Evolutionary conservation across 1,140 invertebrate genomes (phyloP).

Genomic region (Zophobas morio): DNA sequence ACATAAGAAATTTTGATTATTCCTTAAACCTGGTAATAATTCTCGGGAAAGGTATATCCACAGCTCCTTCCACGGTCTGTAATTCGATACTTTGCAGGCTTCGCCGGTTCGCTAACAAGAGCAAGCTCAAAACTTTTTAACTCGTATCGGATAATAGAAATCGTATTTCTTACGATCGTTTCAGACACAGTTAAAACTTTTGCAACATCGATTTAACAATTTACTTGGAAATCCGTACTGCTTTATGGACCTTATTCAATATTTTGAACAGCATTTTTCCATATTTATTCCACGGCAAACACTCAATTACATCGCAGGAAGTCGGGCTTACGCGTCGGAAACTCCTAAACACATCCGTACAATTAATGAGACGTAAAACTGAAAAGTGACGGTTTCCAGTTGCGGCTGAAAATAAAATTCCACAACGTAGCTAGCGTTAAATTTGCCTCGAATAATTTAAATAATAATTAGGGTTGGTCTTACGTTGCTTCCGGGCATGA

Average conservation of each 20-base stretch:
- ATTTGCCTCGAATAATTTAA: conserved; percentile 32
- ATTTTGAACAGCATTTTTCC: not conserved
- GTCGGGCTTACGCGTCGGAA: not conserved
- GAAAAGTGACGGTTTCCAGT: conserved; percentile 1
- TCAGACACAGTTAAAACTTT: conserved; percentile 28
- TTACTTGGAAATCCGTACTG: not conserved
- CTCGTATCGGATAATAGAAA: conserved; percentile 16
- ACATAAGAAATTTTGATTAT: no score
- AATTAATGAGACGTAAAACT: conserved; percentile 16
- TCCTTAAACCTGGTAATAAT: no score
- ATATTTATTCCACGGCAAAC: not conserved
- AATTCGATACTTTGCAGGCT: conserved; percentile 6
- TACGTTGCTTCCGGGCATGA: not conserved
- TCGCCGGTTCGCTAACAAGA: not conserved
- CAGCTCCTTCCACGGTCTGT: not conserved
- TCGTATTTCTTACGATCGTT: conserved; percentile 22
- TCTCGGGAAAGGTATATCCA: no score
- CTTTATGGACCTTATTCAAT: not conserved
- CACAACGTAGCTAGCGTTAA: conserved; percentile 11
- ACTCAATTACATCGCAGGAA: not conserved
- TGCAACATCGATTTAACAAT: conserved; percentile 14
- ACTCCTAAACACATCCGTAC: not conserved
- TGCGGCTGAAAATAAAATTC: not conserved
- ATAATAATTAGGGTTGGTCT: conserved; percentile 31
- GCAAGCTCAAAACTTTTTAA: conserved; percentile 4